Conservation (phyloP, 2,113 vertebrate species). For the Pterophyllum scalare region DNA sequence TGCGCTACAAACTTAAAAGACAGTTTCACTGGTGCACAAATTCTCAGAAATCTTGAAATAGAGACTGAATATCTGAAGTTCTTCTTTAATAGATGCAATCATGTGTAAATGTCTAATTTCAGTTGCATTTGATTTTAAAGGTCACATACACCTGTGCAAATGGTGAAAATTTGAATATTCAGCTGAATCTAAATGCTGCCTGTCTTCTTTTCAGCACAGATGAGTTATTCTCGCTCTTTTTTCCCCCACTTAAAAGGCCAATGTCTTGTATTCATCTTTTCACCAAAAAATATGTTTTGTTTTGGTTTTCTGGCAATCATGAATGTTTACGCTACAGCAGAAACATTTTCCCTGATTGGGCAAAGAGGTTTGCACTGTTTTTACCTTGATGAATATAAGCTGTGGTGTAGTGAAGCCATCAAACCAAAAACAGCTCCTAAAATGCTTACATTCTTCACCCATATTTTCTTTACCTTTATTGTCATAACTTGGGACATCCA, state of each 20-base stretch:
- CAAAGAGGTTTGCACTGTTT: constrained; percentile 56
- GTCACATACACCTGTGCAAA: background rate
- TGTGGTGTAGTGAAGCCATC: constrained; percentile 14
- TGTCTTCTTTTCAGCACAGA: background rate
- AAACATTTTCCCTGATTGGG: constrained; percentile 72
- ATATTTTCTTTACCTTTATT: constrained; percentile 63
- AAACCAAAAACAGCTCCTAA: constrained; percentile 53
- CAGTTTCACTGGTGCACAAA: background rate
- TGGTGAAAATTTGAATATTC: background rate
- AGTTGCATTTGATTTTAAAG: constrained; percentile 8
- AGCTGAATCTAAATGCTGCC: background rate
- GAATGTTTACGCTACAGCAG: constrained; percentile 48
- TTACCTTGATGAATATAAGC: constrained; percentile 60
- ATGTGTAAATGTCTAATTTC: background rate
- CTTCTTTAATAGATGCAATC: background rate
- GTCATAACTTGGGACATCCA: constrained; percentile 18
- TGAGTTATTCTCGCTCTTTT: background rate
- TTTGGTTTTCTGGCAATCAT: constrained; percentile 8
- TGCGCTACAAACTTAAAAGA: background rate
- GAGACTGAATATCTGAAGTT: background rate
- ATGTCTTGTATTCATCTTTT: background rate
- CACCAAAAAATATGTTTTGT: background rate
- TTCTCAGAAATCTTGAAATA: background rate
- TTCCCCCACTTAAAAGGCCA: background rate
- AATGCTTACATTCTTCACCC: constrained; percentile 73